phyloP scores from a whole-genome alignment of 2,888 invertebrate species.

The Brassicogethes aeneus region DNA sequence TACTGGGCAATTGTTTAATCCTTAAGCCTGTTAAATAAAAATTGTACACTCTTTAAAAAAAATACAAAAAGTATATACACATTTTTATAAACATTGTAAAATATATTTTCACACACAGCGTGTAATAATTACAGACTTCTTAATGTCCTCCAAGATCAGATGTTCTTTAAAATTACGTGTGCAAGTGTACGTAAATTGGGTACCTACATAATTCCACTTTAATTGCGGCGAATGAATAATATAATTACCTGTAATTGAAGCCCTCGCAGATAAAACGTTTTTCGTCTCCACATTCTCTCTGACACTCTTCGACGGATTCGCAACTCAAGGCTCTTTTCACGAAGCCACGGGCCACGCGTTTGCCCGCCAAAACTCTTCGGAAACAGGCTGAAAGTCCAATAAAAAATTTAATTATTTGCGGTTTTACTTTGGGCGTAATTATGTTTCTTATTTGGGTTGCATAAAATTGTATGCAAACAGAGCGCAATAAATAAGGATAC shows the following conservation, averaged over 20 bases:
- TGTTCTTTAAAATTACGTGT: too few relatives aligned
- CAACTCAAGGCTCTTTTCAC: constrained; percentile 61
- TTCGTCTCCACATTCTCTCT: constrained; percentile 65
- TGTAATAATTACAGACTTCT: too few relatives aligned
- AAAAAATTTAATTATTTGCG: constrained; percentile 1
- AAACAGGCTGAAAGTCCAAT: constrained; percentile 59
- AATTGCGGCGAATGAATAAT: too few relatives aligned
- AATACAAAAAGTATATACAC: too few relatives aligned
- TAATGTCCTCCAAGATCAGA: too few relatives aligned
- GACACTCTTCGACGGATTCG: constrained; percentile 66
- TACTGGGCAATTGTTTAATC: too few relatives aligned
- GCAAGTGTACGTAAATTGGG: too few relatives aligned
- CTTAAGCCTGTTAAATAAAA: too few relatives aligned
- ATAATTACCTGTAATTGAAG: constrained; percentile 65
- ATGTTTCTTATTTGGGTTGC: neutral
- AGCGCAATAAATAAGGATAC: neutral
- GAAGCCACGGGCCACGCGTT: constrained; percentile 58
- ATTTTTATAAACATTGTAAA: too few relatives aligned
- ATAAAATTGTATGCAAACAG: neutral
- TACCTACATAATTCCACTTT: too few relatives aligned
- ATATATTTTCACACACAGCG: too few relatives aligned
- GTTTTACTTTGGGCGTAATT: constrained; percentile 6
- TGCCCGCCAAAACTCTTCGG: constrained; percentile 65
- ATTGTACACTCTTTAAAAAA: too few relatives aligned
- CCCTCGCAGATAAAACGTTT: constrained; percentile 71